Base-by-base conservation (phyloP, 2,113 vertebrate species). In the Zapornia atra region DNA sequence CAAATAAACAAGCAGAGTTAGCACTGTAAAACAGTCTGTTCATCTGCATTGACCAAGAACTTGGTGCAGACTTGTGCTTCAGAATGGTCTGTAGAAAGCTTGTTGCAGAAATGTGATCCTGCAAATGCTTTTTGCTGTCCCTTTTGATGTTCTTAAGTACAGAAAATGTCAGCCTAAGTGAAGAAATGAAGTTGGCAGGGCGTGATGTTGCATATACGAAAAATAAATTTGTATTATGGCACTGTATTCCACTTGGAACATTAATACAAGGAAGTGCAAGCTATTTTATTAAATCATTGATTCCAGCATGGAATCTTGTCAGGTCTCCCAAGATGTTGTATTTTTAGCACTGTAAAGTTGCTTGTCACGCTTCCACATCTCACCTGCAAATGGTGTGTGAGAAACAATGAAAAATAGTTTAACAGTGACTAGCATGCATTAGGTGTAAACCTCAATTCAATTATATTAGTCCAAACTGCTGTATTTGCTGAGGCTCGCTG, bases 261-360 rank as follows among this genome's bases (percentile, higher is more conserved):
- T 64, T 64, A 91, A 65, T 76, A 88, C 64, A 80, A 63, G 83
- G 44, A 96, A 88, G 34, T 71, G 77, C 36, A 72, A 84, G 48
- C 50, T 92, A 34, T 90, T 92, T 95, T 91, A 95, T 94, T 96
- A 82, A 79, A 91, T 79, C 48, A 77, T 80, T 33, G 65, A 80
- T 94, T 82, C 61, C 38, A 15, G 38, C 36, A 42, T 76, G 50
- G 60, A 94, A 82, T 63, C 57, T 19, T 92, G 59, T 88, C 86
- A 88, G 50, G 44, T 94, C 54, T 46, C 60, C 22, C 61, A 88
- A 77, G 79, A 57, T 50, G 3, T 92, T 50, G 3, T 92, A 83
- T 93, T 88, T 94, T 96, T 95, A 93, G 71, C 34, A 46, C 57
- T 57, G 24, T 17, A 14, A 73, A 81, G 28, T 46, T 88, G 20